Conservation (phyloP, 1,140 invertebrate species). For the Drosophila mojavensis region DNA sequence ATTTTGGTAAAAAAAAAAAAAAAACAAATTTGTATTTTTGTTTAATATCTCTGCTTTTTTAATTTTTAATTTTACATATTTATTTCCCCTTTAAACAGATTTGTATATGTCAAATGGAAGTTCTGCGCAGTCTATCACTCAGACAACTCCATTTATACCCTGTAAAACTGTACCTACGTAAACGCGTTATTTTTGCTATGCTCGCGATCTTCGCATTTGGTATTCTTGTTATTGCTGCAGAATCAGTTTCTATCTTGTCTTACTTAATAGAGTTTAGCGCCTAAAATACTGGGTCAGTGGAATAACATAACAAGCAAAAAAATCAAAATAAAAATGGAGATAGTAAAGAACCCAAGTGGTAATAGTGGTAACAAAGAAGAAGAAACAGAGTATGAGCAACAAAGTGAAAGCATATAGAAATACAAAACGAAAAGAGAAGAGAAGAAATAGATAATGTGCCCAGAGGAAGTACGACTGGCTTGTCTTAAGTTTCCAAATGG, state of each 20-base stretch:
- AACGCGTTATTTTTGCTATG: constrained; percentile 16
- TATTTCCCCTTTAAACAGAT: too few species aligned
- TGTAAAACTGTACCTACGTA: not conserved
- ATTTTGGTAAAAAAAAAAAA: too few species aligned
- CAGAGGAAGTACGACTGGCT: not conserved
- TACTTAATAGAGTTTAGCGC: constrained; percentile 41
- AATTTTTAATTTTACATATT: too few species aligned
- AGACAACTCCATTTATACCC: not conserved
- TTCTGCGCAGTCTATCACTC: not conserved
- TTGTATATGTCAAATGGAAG: too few species aligned
- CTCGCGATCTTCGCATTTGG: constrained; percentile 8
- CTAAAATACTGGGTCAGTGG: constrained; percentile 40
- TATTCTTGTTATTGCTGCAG: constrained; percentile 13
- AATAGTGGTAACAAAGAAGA: not conserved
- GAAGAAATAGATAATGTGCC: not conserved
- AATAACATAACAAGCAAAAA: constrained; percentile 28
- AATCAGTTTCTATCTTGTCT: constrained; percentile 16
- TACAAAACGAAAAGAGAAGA: not conserved
- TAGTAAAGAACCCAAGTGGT: not conserved
- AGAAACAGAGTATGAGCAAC: not conserved
- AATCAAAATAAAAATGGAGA: too few species aligned
- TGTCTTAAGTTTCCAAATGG: not conserved
- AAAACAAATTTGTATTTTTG: too few species aligned
- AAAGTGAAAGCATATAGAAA: constrained; percentile 41
- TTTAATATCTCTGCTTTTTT: too few species aligned